phyloP scores from a whole-genome alignment of 2,888 invertebrate genomes.

The Cataglyphis cursor region DNA sequence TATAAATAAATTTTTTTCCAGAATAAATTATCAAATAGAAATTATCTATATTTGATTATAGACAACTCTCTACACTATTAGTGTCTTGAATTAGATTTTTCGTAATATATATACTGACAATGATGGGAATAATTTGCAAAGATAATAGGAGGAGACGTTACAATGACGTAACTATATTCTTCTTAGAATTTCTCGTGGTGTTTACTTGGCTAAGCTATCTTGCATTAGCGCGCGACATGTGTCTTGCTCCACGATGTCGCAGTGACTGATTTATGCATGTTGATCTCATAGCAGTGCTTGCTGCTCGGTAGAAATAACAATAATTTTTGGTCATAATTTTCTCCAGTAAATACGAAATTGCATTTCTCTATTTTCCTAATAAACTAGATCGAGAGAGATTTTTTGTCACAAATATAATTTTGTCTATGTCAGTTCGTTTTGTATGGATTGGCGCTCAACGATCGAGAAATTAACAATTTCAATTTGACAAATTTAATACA shows the following conservation, averaged over 20 bases:
- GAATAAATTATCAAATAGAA: not conserved
- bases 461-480: not conserved
- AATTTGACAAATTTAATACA: not conserved
- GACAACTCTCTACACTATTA: not conserved
- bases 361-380: slow-evolving; percentile 52
- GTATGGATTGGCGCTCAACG: slow-evolving; percentile 36
- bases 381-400: slow-evolving; percentile 29
- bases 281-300: slow-evolving; percentile 22
- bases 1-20: not conserved
- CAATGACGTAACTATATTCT: slow-evolving; percentile 21
- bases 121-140: slow-evolving; percentile 37
- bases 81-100: not conserved
- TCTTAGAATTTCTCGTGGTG: slow-evolving; percentile 41
- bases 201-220: slow-evolving; percentile 52
- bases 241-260: slow-evolving; percentile 46
- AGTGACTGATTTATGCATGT: slow-evolving; percentile 53
- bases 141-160: slow-evolving; percentile 30
- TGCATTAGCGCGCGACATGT: slow-evolving; percentile 48
- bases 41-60: not conserved
- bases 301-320: slow-evolving; percentile 53
- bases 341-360: slow-evolving; percentile 22
- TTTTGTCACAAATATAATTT: not conserved
- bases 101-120: not conserved
- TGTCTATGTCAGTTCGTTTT: not conserved
- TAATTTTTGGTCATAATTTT: slow-evolving; percentile 53